Base-by-base conservation (phyloP, 2,888 invertebrate species). In the Ophion obscuratus region DNA sequence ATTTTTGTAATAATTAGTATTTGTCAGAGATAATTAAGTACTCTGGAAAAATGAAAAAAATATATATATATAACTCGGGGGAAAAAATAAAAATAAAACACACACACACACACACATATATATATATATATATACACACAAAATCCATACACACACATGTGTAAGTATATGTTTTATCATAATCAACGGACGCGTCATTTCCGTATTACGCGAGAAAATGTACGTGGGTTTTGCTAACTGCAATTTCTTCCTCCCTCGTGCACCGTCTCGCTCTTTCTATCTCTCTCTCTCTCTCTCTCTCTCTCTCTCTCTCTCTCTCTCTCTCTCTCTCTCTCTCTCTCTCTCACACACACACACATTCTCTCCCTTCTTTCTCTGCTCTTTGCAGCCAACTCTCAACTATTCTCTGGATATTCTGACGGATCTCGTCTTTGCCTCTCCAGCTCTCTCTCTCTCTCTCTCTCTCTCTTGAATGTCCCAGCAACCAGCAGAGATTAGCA, bases 401-500 rank as follows among this genome's bases (percentile, higher is more conserved):
- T 61, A 11, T 61, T 27, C 59, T 71, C 53, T 31, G 62, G 44
- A 62, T 79, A 71, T 79, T 62, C 62, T 71, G 64, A 71, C 71
- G 70, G 79, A 79, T 62, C 79, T 71, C 31, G 71, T 79, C 79
- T 79, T 57, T 31, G 71, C 47, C 64, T 71, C 53, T 79, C 71
- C 36, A 36, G 9, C 24, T 62, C 27, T 40, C 9, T 68, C 59
- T 71, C 27, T 57, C 20, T 74, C 59, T 75, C 67, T 73, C 40
- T 71, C 66, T 74, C 66, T 71, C 53, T 76, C 36, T 66, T 20
- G 53, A 6, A 36, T 73, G 57, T 31, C 64, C 79, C 64, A 74
- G 44, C 81, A 81, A 75, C 81, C 67, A 61, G 75, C 81, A 68
- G 64, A 79, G 84, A 88, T 85, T 87, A 84, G 79, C 84, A 87